Base-by-base conservation (phyloP, 2,113 vertebrate genomes). In the Athene cunicularia region DNA sequence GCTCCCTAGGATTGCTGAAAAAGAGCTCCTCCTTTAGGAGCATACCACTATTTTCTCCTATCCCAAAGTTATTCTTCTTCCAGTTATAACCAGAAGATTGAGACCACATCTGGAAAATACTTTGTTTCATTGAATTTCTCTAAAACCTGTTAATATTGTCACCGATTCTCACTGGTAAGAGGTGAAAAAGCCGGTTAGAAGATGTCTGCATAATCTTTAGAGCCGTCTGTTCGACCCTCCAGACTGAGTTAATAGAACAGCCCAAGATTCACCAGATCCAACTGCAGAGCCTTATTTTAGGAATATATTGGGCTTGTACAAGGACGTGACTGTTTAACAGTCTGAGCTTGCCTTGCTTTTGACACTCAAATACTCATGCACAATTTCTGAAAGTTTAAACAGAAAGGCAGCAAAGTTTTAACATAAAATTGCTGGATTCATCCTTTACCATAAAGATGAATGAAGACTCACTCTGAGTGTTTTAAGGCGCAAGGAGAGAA, bases 361-460 rank as follows among this genome's bases (percentile, higher is more conserved):
- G 66, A 87, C 66, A 77, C 30, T 92, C n/a, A 82, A 86, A 72
- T 58, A 66, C 23, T 79, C 35, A 52, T 5, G 24, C 17, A 86
- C 14, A 49, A 59, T 80, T 90, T 91, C 79, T 47, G 41, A 66
- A 95, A 90, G 63, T 67, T 96, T 90, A 82, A 93, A 79, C 26
- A 81, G 59, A 93, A 87, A 93, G 39, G 33, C 55, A 81, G 75
- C 12, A 64, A 94, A 72, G 30, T 85, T 91, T 92, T 2, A 0
- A 82, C 39, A 66, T 87, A 90, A 90, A 96, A 60, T 76, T 50
- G 10, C 41, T 56, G 73, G 83, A 91, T 84, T 76, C 58, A 73
- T 93, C 74, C n/a, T 89, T 86, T 94, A 70, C 90, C n/a, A 55
- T 90, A 85, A 95, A 95, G 68, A 94, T 76, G 84, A 90, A 91